Conservation (phyloP, 2,113 vertebrate genomes). For the Chionis minor region DNA sequence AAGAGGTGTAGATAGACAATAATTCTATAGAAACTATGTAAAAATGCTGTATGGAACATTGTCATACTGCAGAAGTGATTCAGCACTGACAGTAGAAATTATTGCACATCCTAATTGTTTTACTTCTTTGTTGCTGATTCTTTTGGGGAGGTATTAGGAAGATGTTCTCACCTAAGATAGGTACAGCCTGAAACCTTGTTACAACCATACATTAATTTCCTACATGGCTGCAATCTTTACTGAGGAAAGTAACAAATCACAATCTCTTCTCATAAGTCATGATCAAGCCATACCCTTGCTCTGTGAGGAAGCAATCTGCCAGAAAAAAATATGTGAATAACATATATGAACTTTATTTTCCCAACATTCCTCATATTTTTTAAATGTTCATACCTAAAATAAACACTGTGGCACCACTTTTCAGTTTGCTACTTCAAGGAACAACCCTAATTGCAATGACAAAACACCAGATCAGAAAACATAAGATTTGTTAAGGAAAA, state of each 20-base stretch:
- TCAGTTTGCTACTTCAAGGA: constrained; percentile 29
- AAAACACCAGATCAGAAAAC: constrained; percentile 50
- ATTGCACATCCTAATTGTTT: neutral
- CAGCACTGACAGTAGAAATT: neutral
- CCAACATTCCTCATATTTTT: neutral
- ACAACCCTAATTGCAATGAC: constrained; percentile 49
- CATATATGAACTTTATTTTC: constrained; percentile 2
- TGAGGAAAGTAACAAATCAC: neutral
- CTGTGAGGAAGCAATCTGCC: neutral
- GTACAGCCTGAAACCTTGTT: neutral
- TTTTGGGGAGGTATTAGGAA: neutral
- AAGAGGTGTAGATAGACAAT: neutral
- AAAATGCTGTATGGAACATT: neutral
- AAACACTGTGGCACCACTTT: neutral
- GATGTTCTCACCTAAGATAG: neutral
- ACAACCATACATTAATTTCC: neutral
- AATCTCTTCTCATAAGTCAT: neutral
- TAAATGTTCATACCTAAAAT: constrained; percentile 40
- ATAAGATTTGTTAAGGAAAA: constrained; percentile 56
- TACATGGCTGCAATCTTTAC: neutral
- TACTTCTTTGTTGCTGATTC: neutral
- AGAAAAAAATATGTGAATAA: neutral
- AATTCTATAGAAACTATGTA: neutral
- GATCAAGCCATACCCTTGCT: neutral
- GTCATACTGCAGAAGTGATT: neutral